Evolutionary conservation across 2,888 invertebrate genomes (phyloP), one percentile per base, ranked within the genome.

Genomic region (Eucriotettix oculatus): DNA sequence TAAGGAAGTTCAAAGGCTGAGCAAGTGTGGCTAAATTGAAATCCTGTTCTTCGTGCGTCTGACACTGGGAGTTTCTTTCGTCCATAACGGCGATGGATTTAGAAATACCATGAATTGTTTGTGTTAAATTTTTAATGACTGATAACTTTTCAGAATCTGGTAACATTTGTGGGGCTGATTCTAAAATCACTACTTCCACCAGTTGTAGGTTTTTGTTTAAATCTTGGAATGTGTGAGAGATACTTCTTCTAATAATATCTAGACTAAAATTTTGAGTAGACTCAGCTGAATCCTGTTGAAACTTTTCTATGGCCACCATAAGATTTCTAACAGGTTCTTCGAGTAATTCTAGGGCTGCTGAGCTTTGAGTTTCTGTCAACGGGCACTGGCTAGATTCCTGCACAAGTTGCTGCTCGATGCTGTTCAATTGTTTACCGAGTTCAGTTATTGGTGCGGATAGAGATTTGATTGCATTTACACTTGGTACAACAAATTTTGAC

Each of bases 341-440:
- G 12, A 55, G 29, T 16, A n/a, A n/a, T 12, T 55, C 55, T 41
- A 55, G 41, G n/a, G 48, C 12, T 12, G 48, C 48, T 12, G n/a
- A 14, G n/a, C 14, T 48, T 48, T 48, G 12, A 14, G 1, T 48
- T 48, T 48, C 48, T 48, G 12, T n/a, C 12, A 48, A n/a, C 12
- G 48, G 48, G 12, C n/a, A 14, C 48, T 48, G 14, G 14, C 12
- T 48, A 9, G 48, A 48, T n/a, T 48, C 48, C 14, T n/a, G 14
- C n/a, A 48, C 48, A 12, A 48, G 48, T 48, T 5, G n/a, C 48
- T 55, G 53, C 41, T 63, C 61, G n/a, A 58, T 66, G 48, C 67
- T 63, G n/a, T 72, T 67, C 11, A 76, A 71, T 63, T 73, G 73
- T 68, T 72, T 73, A 60, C 75, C 71, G 16, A 74, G 70, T 64